Percentiles rank a stretch among this genome's conserved stretches.
Conservation (phyloP, 2,888 invertebrate genomes). For the Bimastos eiseni region DNA sequence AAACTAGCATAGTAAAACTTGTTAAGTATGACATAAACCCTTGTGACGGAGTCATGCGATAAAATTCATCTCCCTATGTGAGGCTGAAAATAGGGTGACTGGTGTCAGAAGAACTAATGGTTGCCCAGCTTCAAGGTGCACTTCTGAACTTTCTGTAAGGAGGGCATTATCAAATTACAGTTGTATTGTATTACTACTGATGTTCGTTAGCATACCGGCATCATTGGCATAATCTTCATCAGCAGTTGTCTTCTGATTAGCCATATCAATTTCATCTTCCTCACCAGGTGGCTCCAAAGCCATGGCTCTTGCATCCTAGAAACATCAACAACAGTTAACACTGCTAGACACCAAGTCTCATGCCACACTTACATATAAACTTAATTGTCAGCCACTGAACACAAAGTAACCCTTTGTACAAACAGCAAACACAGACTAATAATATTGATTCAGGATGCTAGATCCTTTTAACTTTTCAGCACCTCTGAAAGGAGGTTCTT, state of each 20-base stretch:
- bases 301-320: conserved; percentile 70
- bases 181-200: no score
- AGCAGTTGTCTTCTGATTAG: neutral
- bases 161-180: no score
- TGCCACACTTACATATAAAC: neutral
- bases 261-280: conserved; percentile 68
- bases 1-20: no score
- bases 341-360: neutral
- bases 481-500: neutral
- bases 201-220: neutral
- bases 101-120: neutral
- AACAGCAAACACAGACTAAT: no score
- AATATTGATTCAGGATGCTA: no score
- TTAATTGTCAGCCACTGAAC: no score
- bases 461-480: neutral
- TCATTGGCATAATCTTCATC: neutral
- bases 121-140: no score
- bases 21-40: no score
- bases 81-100: neutral
- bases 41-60: no score
- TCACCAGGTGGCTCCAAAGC: conserved; percentile 83
- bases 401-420: neutral
- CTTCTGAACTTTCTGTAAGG: no score
- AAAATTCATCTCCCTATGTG: neutral
- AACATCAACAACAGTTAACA: neutral